A percentile compares a stretch with the other conserved stretches of the same genome.
These are phyloP conservation scores for Toxotes jaculatrix DNA, from an alignment of 2,113 vertebrate species.

Conservation along the genomic window DNA sequence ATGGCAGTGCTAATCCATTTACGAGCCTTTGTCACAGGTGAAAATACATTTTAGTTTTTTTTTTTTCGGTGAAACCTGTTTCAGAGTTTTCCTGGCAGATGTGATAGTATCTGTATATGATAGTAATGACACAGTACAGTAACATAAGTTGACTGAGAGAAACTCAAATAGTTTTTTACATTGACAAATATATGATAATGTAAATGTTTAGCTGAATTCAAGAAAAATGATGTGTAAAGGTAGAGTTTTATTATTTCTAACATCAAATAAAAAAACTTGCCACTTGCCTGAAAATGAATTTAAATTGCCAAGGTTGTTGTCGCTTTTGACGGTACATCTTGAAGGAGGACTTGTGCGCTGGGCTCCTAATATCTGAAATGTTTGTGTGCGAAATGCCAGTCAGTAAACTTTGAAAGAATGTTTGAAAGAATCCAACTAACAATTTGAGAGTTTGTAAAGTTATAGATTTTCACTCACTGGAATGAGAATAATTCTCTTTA, in stretches of 20 bases:
- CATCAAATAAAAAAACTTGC: not conserved
- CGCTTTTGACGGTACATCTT: not conserved
- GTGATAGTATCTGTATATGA: not conserved
- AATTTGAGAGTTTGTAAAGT: not conserved
- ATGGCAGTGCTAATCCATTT: constrained; percentile 52
- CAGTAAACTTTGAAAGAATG: too few species aligned
- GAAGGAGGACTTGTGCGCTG: too few species aligned
- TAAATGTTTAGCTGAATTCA: not conserved
- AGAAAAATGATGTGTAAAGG: not conserved
- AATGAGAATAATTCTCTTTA: too few species aligned
- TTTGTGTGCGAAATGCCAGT: too few species aligned
- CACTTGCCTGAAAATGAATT: not conserved
- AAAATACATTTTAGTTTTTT: not conserved
- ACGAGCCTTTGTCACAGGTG: not conserved
- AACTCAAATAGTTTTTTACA: not conserved
- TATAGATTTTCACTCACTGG: not conserved
- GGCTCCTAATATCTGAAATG: not conserved
- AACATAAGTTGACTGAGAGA: not conserved
- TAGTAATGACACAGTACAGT: too few species aligned
- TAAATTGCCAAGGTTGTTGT: not conserved
- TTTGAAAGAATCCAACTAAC: too few species aligned
- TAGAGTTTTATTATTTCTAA: not conserved
- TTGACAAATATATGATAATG: not conserved
- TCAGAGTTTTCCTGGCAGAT: not conserved
- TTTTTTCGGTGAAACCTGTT: not conserved